Percentiles rank a stretch among this genome's conserved stretches.
Evolutionary conservation across 2,113 vertebrate genomes (phyloP).

Genomic region (Oplegnathus fasciatus): DNA sequence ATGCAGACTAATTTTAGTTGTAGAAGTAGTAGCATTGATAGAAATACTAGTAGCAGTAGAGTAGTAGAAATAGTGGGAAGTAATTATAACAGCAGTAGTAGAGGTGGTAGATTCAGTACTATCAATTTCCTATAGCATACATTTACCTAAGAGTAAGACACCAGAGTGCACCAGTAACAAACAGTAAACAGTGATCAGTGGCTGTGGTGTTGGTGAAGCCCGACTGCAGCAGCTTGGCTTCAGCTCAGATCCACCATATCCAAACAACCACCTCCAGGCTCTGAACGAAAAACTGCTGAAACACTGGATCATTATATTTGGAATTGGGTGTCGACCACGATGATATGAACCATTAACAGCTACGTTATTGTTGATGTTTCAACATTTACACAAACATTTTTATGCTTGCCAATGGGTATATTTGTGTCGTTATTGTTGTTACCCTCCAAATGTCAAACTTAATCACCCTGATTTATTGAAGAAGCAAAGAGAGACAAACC

Average conservation of each 20-base stretch:
- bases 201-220: slow-evolving; percentile 3
- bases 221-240: slow-evolving; percentile 4
- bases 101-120: not conserved
- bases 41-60: not conserved
- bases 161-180: not conserved
- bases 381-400: too few relatives aligned
- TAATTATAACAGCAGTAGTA: not conserved
- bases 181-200: not conserved
- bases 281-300: slow-evolving; percentile 35
- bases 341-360: not conserved
- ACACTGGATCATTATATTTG: not conserved
- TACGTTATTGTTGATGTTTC: too few relatives aligned
- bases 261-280: slow-evolving; percentile 1
- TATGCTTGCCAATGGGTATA: too few relatives aligned
- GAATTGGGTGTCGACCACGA: not conserved
- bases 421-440: too few relatives aligned
- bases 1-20: not conserved
- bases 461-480: too few relatives aligned
- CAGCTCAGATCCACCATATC: slow-evolving; percentile 2
- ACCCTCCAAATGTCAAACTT: too few relatives aligned
- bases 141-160: not conserved
- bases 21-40: not conserved
- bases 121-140: not conserved
- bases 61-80: not conserved
- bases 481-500: too few relatives aligned